Percentiles rank a stretch among this genome's conserved stretches.
These are phyloP conservation scores for Silurus aristotelis DNA, from an alignment of 2,797 vertebrate genomes.

Conservation along the genomic window DNA sequence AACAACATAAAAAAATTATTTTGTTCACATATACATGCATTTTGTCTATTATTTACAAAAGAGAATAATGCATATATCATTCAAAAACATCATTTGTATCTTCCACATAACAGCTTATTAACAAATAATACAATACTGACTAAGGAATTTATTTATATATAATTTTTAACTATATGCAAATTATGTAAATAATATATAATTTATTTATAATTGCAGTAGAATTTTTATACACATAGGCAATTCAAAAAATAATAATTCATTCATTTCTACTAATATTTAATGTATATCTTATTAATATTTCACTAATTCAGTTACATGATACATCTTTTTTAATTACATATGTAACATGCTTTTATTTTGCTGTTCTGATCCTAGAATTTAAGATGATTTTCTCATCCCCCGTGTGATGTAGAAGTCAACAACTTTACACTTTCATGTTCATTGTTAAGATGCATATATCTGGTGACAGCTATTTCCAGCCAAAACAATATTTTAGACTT, in stretches of 20 bases:
- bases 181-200: too few relatives aligned
- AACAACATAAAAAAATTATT: background rate
- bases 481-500: background rate
- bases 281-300: background rate
- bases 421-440: background rate
- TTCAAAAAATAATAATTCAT: too few relatives aligned
- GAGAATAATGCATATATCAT: background rate
- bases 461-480: background rate
- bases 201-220: too few relatives aligned
- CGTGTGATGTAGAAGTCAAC: background rate
- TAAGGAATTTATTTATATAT: background rate
- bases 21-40: background rate
- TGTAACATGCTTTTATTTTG: background rate
- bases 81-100: background rate
- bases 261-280: too few relatives aligned
- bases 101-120: too few relatives aligned
- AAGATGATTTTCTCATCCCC: background rate
- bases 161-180: too few relatives aligned
- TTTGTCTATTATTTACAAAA: background rate
- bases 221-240: too few relatives aligned
- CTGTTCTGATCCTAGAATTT: background rate
- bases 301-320: background rate
- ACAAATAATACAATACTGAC: background rate
- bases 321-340: background rate
- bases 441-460: background rate